A percentile compares a stretch with the other conserved stretches of the same genome.
phyloP scores from a whole-genome alignment of 2,797 vertebrate genomes.

The Oreochromis mossambicus region DNA sequence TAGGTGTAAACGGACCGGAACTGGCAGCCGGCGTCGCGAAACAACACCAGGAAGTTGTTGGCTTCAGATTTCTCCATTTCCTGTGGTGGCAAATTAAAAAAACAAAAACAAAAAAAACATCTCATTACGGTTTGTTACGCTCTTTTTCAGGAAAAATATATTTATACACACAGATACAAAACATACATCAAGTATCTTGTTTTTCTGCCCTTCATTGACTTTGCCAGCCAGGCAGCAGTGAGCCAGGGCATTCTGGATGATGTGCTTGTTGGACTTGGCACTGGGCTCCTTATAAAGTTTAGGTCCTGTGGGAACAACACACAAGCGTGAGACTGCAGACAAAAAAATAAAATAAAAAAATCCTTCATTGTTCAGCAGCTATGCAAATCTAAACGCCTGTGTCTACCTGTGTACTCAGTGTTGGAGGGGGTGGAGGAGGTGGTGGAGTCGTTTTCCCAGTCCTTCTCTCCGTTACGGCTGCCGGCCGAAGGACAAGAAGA shows the following conservation, averaged over 20 bases:
- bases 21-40: constrained; percentile 95
- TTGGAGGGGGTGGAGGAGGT: constrained; percentile 95
- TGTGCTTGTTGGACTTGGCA: constrained; percentile 98
- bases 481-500: constrained; percentile 87
- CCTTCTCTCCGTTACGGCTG: constrained; percentile 93
- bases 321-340: not conserved
- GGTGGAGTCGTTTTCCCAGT: constrained; percentile 97
- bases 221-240: constrained; percentile 97
- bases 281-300: constrained; percentile 98
- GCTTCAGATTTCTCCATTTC: constrained; percentile 97
- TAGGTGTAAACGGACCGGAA: constrained; percentile 94
- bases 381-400: not conserved
- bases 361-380: not conserved
- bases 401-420: constrained; percentile 92
- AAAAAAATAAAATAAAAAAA: not conserved
- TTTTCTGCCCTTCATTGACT: constrained; percentile 98
- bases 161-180: not conserved
- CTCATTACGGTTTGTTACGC: not conserved
- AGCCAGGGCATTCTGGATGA: constrained; percentile 96
- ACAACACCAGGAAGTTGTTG: constrained; percentile 95
- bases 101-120: not conserved
- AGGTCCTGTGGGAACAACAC: constrained; percentile 78
- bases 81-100: constrained; percentile 55
- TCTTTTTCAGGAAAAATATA: not conserved
- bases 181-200: constrained; percentile 93